Evolutionary conservation across 2,888 invertebrate species (phyloP).

Genomic region (Oxystoma pomonae): DNA sequence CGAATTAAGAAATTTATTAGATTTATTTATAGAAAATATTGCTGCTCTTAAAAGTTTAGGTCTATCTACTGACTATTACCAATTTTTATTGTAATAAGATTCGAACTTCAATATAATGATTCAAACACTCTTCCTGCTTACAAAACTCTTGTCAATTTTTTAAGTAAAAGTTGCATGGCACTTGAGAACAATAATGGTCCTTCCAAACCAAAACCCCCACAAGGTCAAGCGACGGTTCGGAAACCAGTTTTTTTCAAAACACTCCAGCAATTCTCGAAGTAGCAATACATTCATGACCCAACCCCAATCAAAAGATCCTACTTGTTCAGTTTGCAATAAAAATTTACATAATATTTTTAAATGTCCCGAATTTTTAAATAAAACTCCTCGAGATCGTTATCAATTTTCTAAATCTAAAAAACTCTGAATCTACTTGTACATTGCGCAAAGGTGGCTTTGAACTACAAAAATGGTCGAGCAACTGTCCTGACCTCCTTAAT

Average conservation of each 20-base stretch:
- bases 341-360: not conserved
- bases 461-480: too few species aligned
- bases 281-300: not conserved
- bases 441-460: not conserved
- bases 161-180: not conserved
- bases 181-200: not conserved
- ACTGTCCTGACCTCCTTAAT: not conserved
- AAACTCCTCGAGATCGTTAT: too few species aligned
- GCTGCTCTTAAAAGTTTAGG: too few species aligned
- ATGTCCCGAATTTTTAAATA: not conserved
- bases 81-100: not conserved
- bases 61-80: not conserved
- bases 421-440: not conserved
- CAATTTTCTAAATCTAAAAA: not conserved
- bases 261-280: not conserved
- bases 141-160: conserved; percentile 1
- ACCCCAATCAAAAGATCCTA: not conserved
- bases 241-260: not conserved
- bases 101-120: not conserved
- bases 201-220: not conserved
- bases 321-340: not conserved
- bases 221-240: not conserved
- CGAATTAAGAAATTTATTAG: too few species aligned
- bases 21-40: too few species aligned
- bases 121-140: not conserved